Base-by-base conservation (phyloP, 2,113 vertebrate species). In the Odontesthes bonariensis region DNA sequence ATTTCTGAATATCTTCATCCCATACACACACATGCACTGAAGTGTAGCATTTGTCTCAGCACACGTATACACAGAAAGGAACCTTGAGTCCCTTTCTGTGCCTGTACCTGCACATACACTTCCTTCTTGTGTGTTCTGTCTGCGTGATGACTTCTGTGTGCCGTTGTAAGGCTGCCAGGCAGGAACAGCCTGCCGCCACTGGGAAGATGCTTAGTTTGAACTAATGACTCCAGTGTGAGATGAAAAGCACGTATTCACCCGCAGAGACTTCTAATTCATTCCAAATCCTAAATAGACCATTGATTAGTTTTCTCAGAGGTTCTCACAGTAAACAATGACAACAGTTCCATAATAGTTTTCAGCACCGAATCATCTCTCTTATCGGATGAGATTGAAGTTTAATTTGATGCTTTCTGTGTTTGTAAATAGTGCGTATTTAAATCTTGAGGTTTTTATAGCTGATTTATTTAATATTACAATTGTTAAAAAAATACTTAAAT, bases 171-270 rank as follows among this genome's bases (percentile, higher is more conserved):
- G 73, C 78, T 74, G 75, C 81, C 84, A 87, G 75, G 62, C 77
- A 81, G 75, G 75, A 87, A 85, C 75, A 66, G 61, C 35, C 47
- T 79, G 69, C 73, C 42, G 22, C 80, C 60, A 51, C 69, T 77
- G 62, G 68, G 65, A 83, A 80, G 63, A 82, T 74, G 54, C 70
- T 84, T 63, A 67, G 67, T 69, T 74, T 81, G 71, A 85, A 82
- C 83, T 77, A 75, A 79, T 73, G 81, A 87, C 84, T 77, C 69
- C 33, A 54, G 74, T 68, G 62, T 82, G 80, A 72, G 88, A 79
- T 66, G 63, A 84, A 63, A 61, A 75, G 87, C 89, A 92, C 75
- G 79, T 90, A 75, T 75, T 62, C 82, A 55, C 67, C 71, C 55
- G 62, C 67, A 33, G 51, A 57, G 68, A 85, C 42, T 63, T 86